phyloP scores from a whole-genome alignment of 2,113 vertebrate species.

The Vimba vimba region DNA sequence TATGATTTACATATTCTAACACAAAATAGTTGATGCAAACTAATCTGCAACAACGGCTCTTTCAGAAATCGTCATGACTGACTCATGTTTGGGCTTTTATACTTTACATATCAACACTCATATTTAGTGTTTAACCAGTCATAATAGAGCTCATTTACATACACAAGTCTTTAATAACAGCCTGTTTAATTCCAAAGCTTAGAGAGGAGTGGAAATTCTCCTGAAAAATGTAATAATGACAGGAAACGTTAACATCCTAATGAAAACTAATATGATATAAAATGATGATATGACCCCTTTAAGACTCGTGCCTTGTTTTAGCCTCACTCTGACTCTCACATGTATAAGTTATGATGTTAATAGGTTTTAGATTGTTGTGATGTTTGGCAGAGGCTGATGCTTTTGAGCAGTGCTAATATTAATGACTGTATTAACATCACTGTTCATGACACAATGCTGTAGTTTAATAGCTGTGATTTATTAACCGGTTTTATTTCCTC shows the following conservation, averaged over 20 bases:
- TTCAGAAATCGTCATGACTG: background rate
- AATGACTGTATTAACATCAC: slow-evolving; percentile 7
- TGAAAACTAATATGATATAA: background rate
- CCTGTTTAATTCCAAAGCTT: background rate
- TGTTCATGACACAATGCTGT: slow-evolving; percentile 15
- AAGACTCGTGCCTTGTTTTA: background rate
- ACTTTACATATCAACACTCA: background rate
- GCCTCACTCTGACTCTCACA: background rate
- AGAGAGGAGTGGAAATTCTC: background rate
- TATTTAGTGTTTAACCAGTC: background rate
- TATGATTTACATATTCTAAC: background rate
- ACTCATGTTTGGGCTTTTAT: too few species aligned
- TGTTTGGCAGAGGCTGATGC: background rate
- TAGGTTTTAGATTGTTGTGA: background rate
- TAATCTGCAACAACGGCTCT: background rate
- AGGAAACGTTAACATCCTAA: background rate
- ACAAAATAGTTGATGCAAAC: background rate
- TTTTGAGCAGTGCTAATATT: background rate
- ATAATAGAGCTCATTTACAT: background rate
- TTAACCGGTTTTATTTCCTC: slow-evolving; percentile 69
- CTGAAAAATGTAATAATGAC: background rate
- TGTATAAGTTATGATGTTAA: background rate
- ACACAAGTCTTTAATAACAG: background rate
- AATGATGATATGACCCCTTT: background rate
- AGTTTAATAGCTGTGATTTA: slow-evolving; percentile 58